Conservation (phyloP, 2,888 invertebrate genomes). For the Tetheella fluctuosa region DNA sequence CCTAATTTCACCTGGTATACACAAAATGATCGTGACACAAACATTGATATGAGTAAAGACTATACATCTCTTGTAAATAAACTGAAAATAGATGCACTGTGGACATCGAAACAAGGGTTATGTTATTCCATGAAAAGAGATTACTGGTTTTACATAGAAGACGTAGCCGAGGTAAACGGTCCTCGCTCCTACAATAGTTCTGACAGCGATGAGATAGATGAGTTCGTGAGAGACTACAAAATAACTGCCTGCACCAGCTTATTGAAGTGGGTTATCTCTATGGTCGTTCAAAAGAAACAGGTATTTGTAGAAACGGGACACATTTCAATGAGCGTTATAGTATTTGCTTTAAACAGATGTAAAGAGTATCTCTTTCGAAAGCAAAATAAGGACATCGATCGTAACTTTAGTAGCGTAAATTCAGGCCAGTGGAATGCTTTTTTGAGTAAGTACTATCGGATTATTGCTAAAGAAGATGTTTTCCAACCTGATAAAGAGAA, state of each 20-base stretch:
- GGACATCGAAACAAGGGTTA: constrained; percentile 77
- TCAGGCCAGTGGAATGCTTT: constrained; percentile 88
- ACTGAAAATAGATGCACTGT: constrained; percentile 63
- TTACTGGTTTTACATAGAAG: constrained; percentile 86
- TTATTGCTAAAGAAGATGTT: constrained; percentile 83
- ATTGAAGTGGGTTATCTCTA: constrained; percentile 84
- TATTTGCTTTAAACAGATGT: constrained; percentile 89
- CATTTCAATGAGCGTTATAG: constrained; percentile 83
- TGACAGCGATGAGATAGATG: constrained; percentile 82
- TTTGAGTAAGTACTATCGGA: constrained; percentile 86
- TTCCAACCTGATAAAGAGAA: constrained; percentile 70
- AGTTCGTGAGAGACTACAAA: constrained; percentile 89
- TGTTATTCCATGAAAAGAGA: constrained; percentile 84
- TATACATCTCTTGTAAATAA: constrained; percentile 63
- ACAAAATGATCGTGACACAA: constrained; percentile 47
- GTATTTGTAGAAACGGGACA: constrained; percentile 81
- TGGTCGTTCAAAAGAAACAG: constrained; percentile 64
- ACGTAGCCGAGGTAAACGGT: constrained; percentile 86
- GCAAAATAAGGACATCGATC: constrained; percentile 87
- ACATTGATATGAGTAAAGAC: constrained; percentile 55
- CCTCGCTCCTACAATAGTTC: constrained; percentile 89
- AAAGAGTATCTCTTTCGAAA: constrained; percentile 85
- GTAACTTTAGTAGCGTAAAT: constrained; percentile 57
- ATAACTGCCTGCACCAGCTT: constrained; percentile 91
- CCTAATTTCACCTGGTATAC: constrained; percentile 73